A percentile compares a stretch with the other conserved stretches of the same genome.
These are phyloP conservation scores for Thalpophila matura DNA, from an alignment of 2,888 invertebrate species.

Conservation along the genomic window DNA sequence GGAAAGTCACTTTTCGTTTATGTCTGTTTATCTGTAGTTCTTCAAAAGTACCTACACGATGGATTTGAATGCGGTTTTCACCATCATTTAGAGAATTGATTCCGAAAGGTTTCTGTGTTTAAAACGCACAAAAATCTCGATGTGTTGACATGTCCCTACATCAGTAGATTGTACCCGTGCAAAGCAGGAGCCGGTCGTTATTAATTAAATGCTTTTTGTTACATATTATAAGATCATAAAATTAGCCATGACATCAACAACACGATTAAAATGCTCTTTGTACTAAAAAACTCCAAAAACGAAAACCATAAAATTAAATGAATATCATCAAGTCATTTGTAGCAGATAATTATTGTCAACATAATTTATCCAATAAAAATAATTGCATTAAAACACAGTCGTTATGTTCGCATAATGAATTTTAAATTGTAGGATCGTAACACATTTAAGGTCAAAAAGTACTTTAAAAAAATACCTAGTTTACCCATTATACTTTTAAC, in stretches of 20 bases:
- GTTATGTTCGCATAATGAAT: constrained; percentile 29
- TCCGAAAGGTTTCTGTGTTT: no score
- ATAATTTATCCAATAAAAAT: constrained; percentile 33
- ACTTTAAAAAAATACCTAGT: constrained; percentile 44
- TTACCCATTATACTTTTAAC: constrained; percentile 46
- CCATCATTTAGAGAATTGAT: no score
- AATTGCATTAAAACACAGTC: constrained; percentile 38
- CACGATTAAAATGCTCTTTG: neutral
- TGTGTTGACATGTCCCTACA: no score
- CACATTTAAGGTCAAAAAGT: constrained; percentile 45
- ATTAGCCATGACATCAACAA: neutral
- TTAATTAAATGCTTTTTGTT: no score
- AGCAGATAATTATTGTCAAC: constrained; percentile 7
- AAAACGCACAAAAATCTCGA: no score
- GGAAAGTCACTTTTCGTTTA: no score
- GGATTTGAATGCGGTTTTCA: no score
- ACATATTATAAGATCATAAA: neutral
- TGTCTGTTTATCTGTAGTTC: no score
- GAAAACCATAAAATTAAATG: neutral
- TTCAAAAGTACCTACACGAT: no score
- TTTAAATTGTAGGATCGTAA: constrained; percentile 48
- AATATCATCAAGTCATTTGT: constrained; percentile 13
- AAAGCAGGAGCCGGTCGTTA: no score
- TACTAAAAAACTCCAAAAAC: neutral
- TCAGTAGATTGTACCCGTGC: no score